Base-by-base conservation (phyloP, 2,888 invertebrate genomes). In the Macrosiphum euphorbiae region DNA sequence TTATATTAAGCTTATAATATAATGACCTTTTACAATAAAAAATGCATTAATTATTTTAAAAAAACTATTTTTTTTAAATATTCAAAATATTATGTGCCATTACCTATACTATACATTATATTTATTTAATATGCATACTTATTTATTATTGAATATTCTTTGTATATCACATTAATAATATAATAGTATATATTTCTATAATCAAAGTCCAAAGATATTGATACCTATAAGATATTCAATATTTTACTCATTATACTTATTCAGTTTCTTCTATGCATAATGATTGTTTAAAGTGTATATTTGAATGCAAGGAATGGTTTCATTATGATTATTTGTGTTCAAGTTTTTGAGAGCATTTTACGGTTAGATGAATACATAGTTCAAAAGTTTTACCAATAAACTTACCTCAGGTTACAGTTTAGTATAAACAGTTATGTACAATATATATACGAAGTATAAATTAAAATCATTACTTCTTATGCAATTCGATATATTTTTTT, bases 301-400 rank as follows among this genome's bases (percentile, higher is more conserved):
- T 41, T 41, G 52, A 91, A n/a, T 67, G 67, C 67, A 67, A 67
- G n/a, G n/a, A 67, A 84, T 35, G 52, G 41, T 28, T 55, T 52
- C 90, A n/a, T 90, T 67, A 90, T 26, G 84, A 84, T 84, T 91
- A 91, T 84, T 91, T 90, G 35, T 84, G 28, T 84, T 78, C 41
- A 28, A 91, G 20, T 78, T 84, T 90, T 84, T 41, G 16, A 90
- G 78, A 50, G 41, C 50, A 50, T 26, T 84, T 84, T 41, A 52
- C 20, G 84, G 52, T 44, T 55, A 26, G 55, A 85, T 44, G 55
- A 91, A 85, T 85, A 16, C 50, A 11, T 50, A 55, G 91, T 28
- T 91, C 16, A 44, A 55, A 84, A 91, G 84, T 91, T 84, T 90
- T 55, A 55, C 91, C 44, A 35, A 78, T 35, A 78, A 90, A 88